Conservation (phyloP, 2,113 vertebrate species). For the Saccopteryx leptura region DNA sequence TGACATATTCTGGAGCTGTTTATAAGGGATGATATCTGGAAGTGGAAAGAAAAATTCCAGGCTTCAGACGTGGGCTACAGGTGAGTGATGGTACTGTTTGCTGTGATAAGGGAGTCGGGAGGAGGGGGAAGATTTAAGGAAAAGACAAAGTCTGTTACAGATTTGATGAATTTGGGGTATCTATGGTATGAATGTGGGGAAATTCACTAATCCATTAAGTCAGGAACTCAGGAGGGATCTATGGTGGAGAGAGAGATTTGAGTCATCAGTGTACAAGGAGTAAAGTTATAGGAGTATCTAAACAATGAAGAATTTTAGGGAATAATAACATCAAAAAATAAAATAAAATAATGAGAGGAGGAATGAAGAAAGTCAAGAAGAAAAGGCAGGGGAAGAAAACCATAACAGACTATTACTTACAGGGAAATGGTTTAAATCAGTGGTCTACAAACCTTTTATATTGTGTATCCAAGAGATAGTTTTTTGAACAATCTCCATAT, state of each 20-base stretch:
- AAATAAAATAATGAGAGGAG: neutral
- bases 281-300: neutral
- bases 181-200: neutral
- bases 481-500: neutral
- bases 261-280: neutral
- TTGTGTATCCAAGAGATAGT: neutral
- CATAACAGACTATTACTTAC: neutral
- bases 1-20: conserved; percentile 45
- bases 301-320: neutral
- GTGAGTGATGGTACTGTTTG: neutral
- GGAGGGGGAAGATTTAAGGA: neutral
- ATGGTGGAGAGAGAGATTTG: neutral
- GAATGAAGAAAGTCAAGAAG: neutral
- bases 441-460: neutral
- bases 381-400: neutral
- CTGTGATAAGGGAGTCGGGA: neutral
- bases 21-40: neutral
- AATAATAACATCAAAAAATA: neutral
- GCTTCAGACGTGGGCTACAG: neutral
- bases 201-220: conserved; percentile 15
- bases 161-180: conserved; percentile 11
- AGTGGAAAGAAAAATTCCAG: conserved; percentile 39
- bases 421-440: neutral
- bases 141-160: neutral
- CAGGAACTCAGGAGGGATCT: neutral